Evolutionary conservation across 2,113 vertebrate species (phyloP).

Genomic region (Cyphomyrus discorhynchus): DNA sequence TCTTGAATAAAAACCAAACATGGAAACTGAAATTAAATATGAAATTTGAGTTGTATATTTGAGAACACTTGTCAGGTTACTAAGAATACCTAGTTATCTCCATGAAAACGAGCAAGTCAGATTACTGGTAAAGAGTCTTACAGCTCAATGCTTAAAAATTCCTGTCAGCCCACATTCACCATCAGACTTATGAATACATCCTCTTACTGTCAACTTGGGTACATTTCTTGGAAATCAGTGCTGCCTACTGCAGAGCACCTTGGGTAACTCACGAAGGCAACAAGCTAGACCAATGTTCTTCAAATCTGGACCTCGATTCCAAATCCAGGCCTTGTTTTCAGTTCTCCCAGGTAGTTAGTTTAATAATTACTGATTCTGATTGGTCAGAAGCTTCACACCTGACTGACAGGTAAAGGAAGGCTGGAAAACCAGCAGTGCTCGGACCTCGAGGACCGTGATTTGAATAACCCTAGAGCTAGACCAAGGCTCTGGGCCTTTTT

Average conservation of each 20-base stretch:
- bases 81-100: background rate
- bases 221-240: background rate
- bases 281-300: background rate
- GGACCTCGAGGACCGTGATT: too few species aligned
- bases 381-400: too few species aligned
- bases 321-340: too few species aligned
- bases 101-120: background rate
- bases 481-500: background rate
- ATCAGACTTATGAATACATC: background rate
- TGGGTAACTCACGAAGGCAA: background rate
- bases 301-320: too few species aligned
- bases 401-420: too few species aligned
- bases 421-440: too few species aligned
- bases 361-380: too few species aligned
- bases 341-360: too few species aligned
- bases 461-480: background rate
- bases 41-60: background rate
- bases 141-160: background rate
- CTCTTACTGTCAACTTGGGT: background rate
- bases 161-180: background rate
- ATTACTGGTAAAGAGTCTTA: background rate
- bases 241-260: background rate
- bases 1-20: background rate
- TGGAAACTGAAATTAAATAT: background rate
- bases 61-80: background rate